Percentiles rank a stretch among this genome's conserved stretches.
These are phyloP conservation scores for Eupristina koningsbergeri DNA, from an alignment of 1,140 invertebrate genomes.

Conservation along the genomic window DNA sequence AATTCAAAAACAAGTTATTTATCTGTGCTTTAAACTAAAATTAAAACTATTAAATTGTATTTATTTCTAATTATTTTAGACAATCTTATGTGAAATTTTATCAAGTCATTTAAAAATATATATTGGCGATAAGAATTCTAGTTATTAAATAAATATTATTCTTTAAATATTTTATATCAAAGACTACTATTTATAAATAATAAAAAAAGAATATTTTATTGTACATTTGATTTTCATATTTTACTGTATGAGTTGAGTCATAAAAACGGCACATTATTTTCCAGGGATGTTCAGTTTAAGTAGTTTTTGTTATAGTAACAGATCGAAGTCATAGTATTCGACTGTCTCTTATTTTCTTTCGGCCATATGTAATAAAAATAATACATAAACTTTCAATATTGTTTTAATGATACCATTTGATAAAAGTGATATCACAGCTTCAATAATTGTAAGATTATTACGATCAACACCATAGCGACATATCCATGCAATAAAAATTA, in stretches of 20 bases:
- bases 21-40: too few species aligned
- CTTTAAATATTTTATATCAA: background rate
- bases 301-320: background rate
- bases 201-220: too few species aligned
- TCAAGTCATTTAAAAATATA: background rate
- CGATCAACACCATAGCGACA: too few species aligned
- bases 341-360: background rate
- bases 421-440: too few species aligned
- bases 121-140: background rate
- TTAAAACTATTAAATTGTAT: too few species aligned
- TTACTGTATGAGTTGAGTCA: background rate
- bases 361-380: background rate
- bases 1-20: too few species aligned
- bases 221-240: too few species aligned
- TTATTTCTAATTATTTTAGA: too few species aligned
- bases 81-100: background rate
- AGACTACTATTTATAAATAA: too few species aligned
- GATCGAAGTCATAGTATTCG: background rate
- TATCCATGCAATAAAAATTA: background rate
- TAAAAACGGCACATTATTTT: background rate
- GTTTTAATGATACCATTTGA: background rate
- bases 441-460: too few species aligned
- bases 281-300: too few species aligned
- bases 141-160: background rate
- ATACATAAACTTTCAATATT: background rate